These are phyloP conservation scores for Athrips mouffetella DNA, from an alignment of 2,888 invertebrate species.

Conservation along the genomic window DNA sequence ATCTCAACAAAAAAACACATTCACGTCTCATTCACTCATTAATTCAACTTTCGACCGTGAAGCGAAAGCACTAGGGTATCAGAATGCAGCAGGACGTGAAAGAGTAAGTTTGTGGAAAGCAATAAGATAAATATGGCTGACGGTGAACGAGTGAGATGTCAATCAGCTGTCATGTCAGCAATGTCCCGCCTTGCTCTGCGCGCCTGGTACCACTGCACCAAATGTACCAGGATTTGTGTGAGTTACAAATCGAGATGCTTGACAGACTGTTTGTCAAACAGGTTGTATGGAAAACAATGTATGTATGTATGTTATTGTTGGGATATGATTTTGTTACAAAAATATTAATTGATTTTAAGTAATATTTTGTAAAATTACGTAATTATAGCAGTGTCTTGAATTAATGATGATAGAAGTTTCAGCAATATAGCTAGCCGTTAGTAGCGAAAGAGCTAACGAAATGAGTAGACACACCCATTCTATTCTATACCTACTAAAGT, in stretches of 20 bases:
- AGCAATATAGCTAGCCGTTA: too few relatives aligned
- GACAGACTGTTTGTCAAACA: conserved; percentile 5
- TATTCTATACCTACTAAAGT: too few relatives aligned
- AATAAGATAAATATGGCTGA: conserved; percentile 72
- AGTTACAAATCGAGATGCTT: conserved; percentile 32
- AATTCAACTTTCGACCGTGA: conserved; percentile 21
- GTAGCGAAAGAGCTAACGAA: too few relatives aligned
- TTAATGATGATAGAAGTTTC: too few relatives aligned
- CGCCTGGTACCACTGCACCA: conserved; percentile 61
- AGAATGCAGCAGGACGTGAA: conserved; percentile 12
- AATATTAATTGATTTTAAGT: too few relatives aligned
- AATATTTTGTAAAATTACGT: too few relatives aligned
- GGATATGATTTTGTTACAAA: too few relatives aligned
- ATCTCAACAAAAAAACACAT: conserved; percentile 40
- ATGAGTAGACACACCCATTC: too few relatives aligned
- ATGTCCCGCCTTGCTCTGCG: conserved; percentile 64
- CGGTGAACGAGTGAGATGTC: conserved; percentile 72
- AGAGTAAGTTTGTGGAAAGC: conserved; percentile 36
- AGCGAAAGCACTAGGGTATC: conserved; percentile 3
- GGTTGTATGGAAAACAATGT: conserved; percentile 8
- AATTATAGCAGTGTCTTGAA: too few relatives aligned
- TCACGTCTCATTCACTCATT: conserved; percentile 19
- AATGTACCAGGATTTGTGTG: conserved; percentile 55
- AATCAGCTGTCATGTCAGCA: conserved; percentile 77
- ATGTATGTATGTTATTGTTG: not conserved